Evolutionary conservation across 2,797 vertebrate species (phyloP).

Genomic region (Cheirogaleus major): DNA sequence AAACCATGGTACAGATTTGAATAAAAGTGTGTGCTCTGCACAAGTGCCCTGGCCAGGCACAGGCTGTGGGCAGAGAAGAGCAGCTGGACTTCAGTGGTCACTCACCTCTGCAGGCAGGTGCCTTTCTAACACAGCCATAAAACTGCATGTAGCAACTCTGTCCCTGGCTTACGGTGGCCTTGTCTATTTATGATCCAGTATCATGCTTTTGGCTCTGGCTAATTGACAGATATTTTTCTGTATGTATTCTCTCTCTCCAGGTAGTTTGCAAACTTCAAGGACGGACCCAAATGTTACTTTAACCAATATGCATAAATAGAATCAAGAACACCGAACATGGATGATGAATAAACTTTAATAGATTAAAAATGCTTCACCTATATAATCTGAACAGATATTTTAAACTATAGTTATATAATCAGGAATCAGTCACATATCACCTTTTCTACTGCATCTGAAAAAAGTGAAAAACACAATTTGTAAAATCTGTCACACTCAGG

Average conservation of each 20-base stretch:
- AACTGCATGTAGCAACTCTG: neutral
- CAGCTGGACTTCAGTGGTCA: neutral
- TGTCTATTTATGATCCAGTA: too few species aligned
- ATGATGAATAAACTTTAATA: neutral
- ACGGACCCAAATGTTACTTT: neutral
- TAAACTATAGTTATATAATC: neutral
- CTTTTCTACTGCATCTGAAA: neutral
- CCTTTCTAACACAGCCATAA: neutral
- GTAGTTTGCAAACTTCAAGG: neutral
- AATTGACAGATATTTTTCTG: neutral
- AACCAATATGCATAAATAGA: neutral
- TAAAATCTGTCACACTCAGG: neutral
- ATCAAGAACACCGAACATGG: neutral
- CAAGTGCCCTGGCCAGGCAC: neutral
- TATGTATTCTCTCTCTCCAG: neutral
- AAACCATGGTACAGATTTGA: accelerated
- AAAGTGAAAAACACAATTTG: neutral
- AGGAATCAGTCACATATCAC: neutral
- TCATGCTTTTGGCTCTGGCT: neutral
- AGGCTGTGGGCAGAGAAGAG: neutral
- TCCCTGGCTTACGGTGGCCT: too few species aligned
- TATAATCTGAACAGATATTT: neutral
- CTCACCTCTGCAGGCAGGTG: neutral
- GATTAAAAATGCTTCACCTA: neutral
- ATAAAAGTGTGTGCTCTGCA: neutral